Conservation (phyloP, 2,113 vertebrate species). For the Cyprinodon tularosa region DNA sequence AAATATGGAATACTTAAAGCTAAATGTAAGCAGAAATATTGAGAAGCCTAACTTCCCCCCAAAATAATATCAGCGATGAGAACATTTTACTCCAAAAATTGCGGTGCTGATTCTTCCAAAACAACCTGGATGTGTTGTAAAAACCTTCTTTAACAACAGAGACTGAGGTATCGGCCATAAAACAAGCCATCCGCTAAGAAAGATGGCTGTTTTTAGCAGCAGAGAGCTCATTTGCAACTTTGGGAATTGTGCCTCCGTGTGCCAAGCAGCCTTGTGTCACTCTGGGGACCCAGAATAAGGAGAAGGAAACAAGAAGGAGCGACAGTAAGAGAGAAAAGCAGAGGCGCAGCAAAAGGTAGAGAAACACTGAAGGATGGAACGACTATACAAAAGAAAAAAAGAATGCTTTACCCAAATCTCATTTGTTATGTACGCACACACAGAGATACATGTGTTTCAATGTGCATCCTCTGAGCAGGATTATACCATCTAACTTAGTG, state of each 20-base stretch:
- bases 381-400: slow-evolving; percentile 34
- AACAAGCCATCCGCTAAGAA: slow-evolving; percentile 44
- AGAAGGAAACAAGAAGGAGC: slow-evolving; percentile 51
- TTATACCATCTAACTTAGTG: slow-evolving; percentile 18
- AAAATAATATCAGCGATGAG: slow-evolving; percentile 10
- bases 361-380: slow-evolving; percentile 15
- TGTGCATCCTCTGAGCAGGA: slow-evolving; percentile 44
- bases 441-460: slow-evolving; percentile 32
- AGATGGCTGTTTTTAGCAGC: slow-evolving; percentile 70
- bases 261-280: slow-evolving; percentile 52
- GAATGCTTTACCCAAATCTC: slow-evolving; percentile 35
- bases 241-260: slow-evolving; percentile 54
- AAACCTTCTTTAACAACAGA: slow-evolving; percentile 13
- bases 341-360: slow-evolving; percentile 9
- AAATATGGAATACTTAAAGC: slow-evolving; percentile 19
- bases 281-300: slow-evolving; percentile 58
- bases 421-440: slow-evolving; percentile 49
- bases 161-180: slow-evolving; percentile 47
- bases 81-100: slow-evolving; percentile 25
- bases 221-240: slow-evolving; percentile 54
- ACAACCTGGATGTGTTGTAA: slow-evolving; percentile 21
- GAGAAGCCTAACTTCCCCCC: neutral
- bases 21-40: slow-evolving; percentile 20
- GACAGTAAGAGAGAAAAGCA: slow-evolving; percentile 25
- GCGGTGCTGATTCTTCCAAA: slow-evolving; percentile 20